These are phyloP conservation scores for Serrognathus titanus DNA, from an alignment of 2,888 invertebrate genomes.

Conservation along the genomic window DNA sequence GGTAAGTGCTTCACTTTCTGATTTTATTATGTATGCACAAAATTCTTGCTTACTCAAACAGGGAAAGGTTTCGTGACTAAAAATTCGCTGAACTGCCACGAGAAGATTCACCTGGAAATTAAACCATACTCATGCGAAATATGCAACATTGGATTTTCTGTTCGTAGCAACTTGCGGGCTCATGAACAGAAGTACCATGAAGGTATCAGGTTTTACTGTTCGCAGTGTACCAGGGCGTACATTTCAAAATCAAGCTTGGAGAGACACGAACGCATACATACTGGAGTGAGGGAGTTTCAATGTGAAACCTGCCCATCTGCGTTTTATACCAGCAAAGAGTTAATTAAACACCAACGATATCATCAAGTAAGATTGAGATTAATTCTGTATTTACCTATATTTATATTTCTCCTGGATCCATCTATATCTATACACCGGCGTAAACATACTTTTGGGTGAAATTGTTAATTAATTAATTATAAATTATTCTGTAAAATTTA, in stretches of 20 bases:
- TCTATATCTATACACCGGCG: too few relatives aligned
- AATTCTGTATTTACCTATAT: too few relatives aligned
- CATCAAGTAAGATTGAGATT: constrained; percentile 30
- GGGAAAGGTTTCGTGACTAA: constrained; percentile 38
- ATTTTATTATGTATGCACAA: background rate
- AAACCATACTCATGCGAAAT: constrained; percentile 33
- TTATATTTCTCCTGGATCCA: too few relatives aligned
- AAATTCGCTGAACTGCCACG: constrained; percentile 36
- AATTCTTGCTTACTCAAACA: constrained; percentile 20
- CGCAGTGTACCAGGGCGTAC: constrained; percentile 35
- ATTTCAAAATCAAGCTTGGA: constrained; percentile 36
- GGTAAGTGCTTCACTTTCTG: constrained; percentile 25
- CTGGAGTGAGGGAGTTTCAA: constrained; percentile 35
- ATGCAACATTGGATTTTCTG: constrained; percentile 36
- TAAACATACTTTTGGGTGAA: too few relatives aligned
- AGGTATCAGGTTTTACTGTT: constrained; percentile 36
- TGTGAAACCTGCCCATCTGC: constrained; percentile 34
- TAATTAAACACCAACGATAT: constrained; percentile 36
- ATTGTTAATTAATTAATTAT: too few relatives aligned
- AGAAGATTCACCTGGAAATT: constrained; percentile 34
- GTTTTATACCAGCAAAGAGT: constrained; percentile 38
- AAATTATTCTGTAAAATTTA: too few relatives aligned
- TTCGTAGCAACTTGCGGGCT: constrained; percentile 35
- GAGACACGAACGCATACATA: constrained; percentile 37
- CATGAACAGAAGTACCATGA: constrained; percentile 38